These are phyloP conservation scores for Takifugu ocellatus DNA, from an alignment of 2,797 vertebrate genomes.

Conservation along the genomic window DNA sequence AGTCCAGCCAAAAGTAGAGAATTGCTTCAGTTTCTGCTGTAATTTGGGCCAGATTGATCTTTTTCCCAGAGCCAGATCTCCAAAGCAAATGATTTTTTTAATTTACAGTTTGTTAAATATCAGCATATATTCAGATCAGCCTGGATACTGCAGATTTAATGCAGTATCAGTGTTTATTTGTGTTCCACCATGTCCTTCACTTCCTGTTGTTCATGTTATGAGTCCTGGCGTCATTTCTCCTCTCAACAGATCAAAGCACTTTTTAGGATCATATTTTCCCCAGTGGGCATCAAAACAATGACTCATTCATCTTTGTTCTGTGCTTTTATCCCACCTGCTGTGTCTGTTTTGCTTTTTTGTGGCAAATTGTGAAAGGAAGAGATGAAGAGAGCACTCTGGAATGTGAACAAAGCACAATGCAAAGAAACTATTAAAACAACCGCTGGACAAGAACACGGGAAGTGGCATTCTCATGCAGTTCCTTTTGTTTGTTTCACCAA, in stretches of 20 bases:
- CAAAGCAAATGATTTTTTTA: no score
- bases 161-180: no score
- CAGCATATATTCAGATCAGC: no score
- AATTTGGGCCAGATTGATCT: no score
- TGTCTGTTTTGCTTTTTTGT: slow-evolving; percentile 10
- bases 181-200: no score
- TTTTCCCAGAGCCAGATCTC: no score
- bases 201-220: no score
- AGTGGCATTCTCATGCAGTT: slow-evolving; percentile 3
- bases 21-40: no score
- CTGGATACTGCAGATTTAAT: no score
- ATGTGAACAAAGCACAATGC: slow-evolving; percentile 31
- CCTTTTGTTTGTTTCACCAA: slow-evolving; percentile 29
- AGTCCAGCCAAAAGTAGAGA: no score
- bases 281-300: slow-evolving; percentile 15
- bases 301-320: slow-evolving; percentile 35
- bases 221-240: no score
- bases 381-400: slow-evolving; percentile 28
- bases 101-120: no score
- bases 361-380: slow-evolving; percentile 36
- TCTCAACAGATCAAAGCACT: slow-evolving; percentile 18
- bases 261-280: slow-evolving; percentile 5
- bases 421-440: slow-evolving; percentile 35
- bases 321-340: not conserved
- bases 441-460: slow-evolving; percentile 32